Evolutionary conservation across 2,888 invertebrate species (phyloP).

Genomic region (Mesopsocus fuscifrons): DNA sequence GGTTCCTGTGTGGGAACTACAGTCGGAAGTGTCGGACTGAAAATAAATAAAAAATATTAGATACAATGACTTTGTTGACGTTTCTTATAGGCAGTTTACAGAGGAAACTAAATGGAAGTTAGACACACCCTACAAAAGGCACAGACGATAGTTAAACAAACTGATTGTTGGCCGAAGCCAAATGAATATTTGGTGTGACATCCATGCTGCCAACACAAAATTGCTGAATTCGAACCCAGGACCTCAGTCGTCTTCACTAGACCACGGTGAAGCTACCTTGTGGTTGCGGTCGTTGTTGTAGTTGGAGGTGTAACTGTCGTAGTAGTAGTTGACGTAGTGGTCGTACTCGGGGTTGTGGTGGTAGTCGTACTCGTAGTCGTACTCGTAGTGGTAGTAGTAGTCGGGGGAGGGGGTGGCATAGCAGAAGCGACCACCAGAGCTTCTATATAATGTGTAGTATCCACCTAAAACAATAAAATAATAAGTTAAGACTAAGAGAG

Average conservation of each 20-base stretch:
- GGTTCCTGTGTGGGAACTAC: conserved; percentile 7
- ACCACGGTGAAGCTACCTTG: conserved; percentile 20
- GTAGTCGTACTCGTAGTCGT: conserved; percentile 23
- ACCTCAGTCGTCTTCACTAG: conserved; percentile 17
- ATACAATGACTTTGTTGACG: too few species aligned
- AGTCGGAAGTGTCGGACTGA: too few species aligned
- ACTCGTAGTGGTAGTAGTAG: conserved; percentile 26
- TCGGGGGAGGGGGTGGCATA: conserved; percentile 18
- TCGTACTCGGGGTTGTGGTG: conserved; percentile 11
- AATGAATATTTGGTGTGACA: too few species aligned
- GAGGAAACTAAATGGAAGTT: too few species aligned
- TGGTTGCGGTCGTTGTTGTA: conserved; percentile 22
- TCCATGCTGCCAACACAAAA: not conserved
- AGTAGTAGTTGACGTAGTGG: conserved; percentile 14
- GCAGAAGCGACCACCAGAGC: conserved; percentile 14
- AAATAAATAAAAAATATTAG: too few species aligned
- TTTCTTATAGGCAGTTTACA: too few species aligned
- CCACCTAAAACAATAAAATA: too few species aligned
- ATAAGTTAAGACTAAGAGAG: too few species aligned
- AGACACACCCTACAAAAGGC: too few species aligned
- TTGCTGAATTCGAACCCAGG: not conserved
- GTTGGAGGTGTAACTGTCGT: conserved; percentile 22
- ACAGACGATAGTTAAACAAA: too few species aligned
- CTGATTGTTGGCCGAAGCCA: too few species aligned
- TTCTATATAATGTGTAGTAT: conserved; percentile 21